Base-by-base conservation (phyloP, 2,888 invertebrate genomes). In the Chelonus formosanus region DNA sequence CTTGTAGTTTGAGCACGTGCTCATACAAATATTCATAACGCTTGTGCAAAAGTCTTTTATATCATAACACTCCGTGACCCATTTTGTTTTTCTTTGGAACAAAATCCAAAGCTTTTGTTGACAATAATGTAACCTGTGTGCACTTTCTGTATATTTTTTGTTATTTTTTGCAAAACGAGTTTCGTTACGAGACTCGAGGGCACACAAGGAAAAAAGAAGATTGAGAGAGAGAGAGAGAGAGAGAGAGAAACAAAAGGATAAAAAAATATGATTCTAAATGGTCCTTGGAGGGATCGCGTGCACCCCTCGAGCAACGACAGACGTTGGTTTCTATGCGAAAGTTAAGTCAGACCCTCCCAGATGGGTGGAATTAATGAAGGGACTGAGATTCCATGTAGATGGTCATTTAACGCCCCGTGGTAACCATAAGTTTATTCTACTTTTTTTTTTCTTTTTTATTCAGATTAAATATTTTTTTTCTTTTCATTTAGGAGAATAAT, bases 301-400 rank as follows among this genome's bases (percentile, higher is more conserved):
- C 64, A 59, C 44, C 59, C 59, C 64, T 48, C 58, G 40, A 59
- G 64, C 64, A 47, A 58, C 36, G 59, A 65, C 54, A 59, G n/a
- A 47, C 34, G 34, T 4, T 31, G n/a, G 43, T n/a, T 40, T 31
- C 20, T 7, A 40, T 7, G 10, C 35, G 36, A 48, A 48, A 44
- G 44, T 31, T 57, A 44, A n/a, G 31, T 44, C 44, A 34, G n/a
- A 35, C 34, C 10, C 32, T 36, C 52, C 34, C 20, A 6, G 10
- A 63, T 65, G 54, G 64, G 54, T 10, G 54, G 54, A 65, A 65
- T 65, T 59, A 65, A 65, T 65, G 59, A 53, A 54, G 64, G 20
- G 64, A 48, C 54, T 20, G 5, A 34, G 60, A 8, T 31, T 31
- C 32, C 40, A 52, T 54, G 59, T 65, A 54, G 31, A 58, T 59